phyloP scores from a whole-genome alignment of 2,113 vertebrate genomes.

The Eptesicus fuscus region DNA sequence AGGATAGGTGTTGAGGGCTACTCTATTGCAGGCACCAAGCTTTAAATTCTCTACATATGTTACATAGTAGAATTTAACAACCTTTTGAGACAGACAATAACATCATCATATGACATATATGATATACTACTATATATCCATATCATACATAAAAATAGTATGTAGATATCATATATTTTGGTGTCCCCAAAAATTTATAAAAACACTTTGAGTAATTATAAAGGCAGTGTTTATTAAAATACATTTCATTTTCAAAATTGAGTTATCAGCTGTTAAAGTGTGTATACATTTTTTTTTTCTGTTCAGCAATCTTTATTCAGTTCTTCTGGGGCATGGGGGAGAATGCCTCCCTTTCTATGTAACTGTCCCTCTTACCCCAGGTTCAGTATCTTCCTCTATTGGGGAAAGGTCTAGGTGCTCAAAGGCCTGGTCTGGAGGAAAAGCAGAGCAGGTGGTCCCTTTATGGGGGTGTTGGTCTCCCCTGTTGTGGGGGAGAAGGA shows the following conservation, averaged over 20 bases:
- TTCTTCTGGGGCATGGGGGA: not conserved
- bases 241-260: too few relatives aligned
- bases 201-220: too few relatives aligned
- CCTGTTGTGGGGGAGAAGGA: not conserved
- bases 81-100: not conserved
- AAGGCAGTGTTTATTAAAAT: too few relatives aligned
- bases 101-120: not conserved
- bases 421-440: not conserved
- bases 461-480: not conserved
- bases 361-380: not conserved
- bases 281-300: not conserved
- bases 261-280: too few relatives aligned
- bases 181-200: too few relatives aligned
- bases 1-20: not conserved
- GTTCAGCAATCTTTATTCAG: conserved; percentile 53
- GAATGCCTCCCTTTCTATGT: not conserved
- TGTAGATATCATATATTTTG: not conserved
- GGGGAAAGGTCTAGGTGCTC: not conserved
- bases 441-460: not conserved
- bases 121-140: not conserved
- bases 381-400: not conserved
- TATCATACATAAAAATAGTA: not conserved
- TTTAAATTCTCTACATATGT: not conserved
- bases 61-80: not conserved
- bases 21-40: not conserved